Base-by-base conservation (phyloP, 2,797 vertebrate genomes). In the Cynodonichthys magdalenae region DNA sequence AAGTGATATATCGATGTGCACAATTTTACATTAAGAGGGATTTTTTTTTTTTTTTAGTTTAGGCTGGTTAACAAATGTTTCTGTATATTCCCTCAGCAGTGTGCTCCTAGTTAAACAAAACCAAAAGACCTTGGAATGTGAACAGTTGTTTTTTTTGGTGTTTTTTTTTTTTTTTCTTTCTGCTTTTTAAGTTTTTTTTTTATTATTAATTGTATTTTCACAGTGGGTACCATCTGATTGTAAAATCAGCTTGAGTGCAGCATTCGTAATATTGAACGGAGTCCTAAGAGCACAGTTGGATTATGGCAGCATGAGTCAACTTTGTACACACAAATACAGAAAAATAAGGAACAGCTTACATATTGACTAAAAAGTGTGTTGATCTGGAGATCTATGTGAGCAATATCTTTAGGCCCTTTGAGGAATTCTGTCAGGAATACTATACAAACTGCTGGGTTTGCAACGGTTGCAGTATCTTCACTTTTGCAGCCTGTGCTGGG, bases 221-320 rank as follows among this genome's bases (percentile, higher is more conserved):
- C 69, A 53, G 70, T 42, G 31, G 74, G 53, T 20, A 56, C 69
- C 67, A 54, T 42, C 27, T 61, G 72, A 69, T 71, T 73, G 73
- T 53, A 59, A 77, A 81, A 77, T 69, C 20, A 77, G 72, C 53
- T 71, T 84, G 77, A 81, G 69, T 77, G 57, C 48, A 63, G 66
- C 61, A 66, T 70, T 71, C 42, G 63, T 63, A 66, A 75, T 80
- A 79, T 61, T 78, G 77, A 89, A 83, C 69, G 59, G 66, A 81
- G 57, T 68, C 63, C 71, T 63, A 57, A 75, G 73, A 81, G 74
- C 58, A 42, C 57, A 73, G 71, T 49, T 39, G 57, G 65, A 72
- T 74, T 69, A 51, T 66, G 51, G 55, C 47, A 52, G 66, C 60
- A 81, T 87, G 82, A 87, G 69, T 85, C 79, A 69, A 75, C 76